Evolutionary conservation across 2,113 vertebrate genomes (phyloP).

Genomic region (Percina caprodes): DNA sequence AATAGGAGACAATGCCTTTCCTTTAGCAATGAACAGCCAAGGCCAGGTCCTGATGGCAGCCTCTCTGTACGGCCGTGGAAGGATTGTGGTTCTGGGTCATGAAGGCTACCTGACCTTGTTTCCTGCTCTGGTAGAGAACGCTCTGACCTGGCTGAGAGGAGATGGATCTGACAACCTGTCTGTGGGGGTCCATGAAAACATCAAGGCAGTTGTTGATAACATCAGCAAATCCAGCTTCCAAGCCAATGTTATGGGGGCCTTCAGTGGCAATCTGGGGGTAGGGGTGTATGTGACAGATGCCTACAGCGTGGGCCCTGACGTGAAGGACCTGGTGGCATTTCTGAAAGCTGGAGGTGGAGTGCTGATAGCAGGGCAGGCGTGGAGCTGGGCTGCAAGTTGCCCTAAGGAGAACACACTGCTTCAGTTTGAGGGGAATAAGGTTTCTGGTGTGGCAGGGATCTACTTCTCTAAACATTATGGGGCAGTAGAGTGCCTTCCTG

Average conservation of each 20-base stretch:
- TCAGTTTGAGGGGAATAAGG: constrained; percentile 88
- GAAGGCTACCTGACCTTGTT: constrained; percentile 85
- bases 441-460: constrained; percentile 89
- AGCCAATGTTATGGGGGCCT: constrained; percentile 59
- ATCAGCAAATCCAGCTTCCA: constrained; percentile 72
- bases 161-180: constrained; percentile 55
- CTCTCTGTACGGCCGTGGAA: constrained; percentile 84
- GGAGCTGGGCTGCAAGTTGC: constrained; percentile 83
- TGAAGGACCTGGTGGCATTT: constrained; percentile 82
- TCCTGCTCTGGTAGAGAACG: constrained; percentile 86
- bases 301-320: constrained; percentile 75
- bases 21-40: constrained; percentile 79
- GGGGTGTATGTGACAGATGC: constrained; percentile 87
- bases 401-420: constrained; percentile 83
- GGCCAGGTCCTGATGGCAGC: constrained; percentile 83
- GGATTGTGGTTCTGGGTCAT: constrained; percentile 88
- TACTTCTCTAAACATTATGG: constrained; percentile 86
- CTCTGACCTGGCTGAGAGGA: constrained; percentile 87
- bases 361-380: constrained; percentile 90
- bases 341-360: constrained; percentile 88
- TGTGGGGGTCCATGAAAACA: constrained; percentile 80
- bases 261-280: constrained; percentile 68
- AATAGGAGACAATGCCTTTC: constrained; percentile 80
- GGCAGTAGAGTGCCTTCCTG: constrained; percentile 78
- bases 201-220: constrained; percentile 78